Evolutionary conservation across 2,113 vertebrate genomes (phyloP).

Genomic region (Lagenorhynchus albirostris): DNA sequence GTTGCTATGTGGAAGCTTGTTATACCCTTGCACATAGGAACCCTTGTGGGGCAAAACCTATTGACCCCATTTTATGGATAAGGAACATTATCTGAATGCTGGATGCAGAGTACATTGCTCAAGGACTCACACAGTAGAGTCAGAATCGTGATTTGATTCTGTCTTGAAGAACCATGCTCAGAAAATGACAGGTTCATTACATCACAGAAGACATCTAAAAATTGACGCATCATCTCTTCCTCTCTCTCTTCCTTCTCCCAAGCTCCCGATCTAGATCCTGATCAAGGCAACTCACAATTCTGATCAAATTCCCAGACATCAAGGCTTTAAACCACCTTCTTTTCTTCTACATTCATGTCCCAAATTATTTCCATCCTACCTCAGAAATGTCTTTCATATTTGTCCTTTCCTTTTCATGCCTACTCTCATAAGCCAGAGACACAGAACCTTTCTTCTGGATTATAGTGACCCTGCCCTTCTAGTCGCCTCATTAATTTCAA

Average conservation of each 20-base stretch:
- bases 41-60: neutral
- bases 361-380: neutral
- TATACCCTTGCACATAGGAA: neutral
- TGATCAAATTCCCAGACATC: neutral
- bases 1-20: neutral
- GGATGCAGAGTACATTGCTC: neutral
- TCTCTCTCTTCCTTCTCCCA: neutral
- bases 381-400: neutral
- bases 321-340: neutral
- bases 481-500: neutral
- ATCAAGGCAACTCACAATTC: neutral
- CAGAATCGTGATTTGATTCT: neutral
- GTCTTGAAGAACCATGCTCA: neutral
- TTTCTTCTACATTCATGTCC: neutral
- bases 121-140: neutral
- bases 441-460: neutral
- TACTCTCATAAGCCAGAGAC: neutral
- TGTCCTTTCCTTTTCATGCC: neutral
- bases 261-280: neutral
- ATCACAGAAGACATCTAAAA: neutral
- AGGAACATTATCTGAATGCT: neutral
- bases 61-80: neutral
- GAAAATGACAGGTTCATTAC: neutral
- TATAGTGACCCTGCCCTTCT: neutral
- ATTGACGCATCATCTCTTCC: rapidly evolving